Conservation (phyloP, 2,888 invertebrate genomes). For the Helleia helle region DNA sequence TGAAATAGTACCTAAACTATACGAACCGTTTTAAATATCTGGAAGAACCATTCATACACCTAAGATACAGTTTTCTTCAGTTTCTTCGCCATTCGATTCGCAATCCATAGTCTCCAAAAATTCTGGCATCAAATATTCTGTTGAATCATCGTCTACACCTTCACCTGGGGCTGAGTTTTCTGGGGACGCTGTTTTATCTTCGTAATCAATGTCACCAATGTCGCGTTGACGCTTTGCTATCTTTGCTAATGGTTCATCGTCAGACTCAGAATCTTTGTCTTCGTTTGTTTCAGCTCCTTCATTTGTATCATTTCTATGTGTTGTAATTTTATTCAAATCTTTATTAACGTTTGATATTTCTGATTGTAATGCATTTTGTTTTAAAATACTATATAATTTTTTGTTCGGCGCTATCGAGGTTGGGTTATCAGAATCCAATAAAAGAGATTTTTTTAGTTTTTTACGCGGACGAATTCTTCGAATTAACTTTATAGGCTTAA, state of each 20-base stretch:
- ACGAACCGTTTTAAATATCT: too few relatives aligned
- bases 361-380: background rate
- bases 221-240: constrained; percentile 33
- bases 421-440: background rate
- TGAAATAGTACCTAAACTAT: too few relatives aligned
- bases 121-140: constrained; percentile 6
- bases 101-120: constrained; percentile 8
- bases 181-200: background rate
- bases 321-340: constrained; percentile 11
- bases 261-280: constrained; percentile 28
- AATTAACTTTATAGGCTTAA: constrained; percentile 2
- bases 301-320: background rate
- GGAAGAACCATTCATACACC: constrained; percentile 12
- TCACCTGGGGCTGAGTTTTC: background rate
- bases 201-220: constrained; percentile 1
- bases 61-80: constrained; percentile 18
- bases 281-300: constrained; percentile 3
- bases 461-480: background rate
- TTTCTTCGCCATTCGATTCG: constrained; percentile 5
- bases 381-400: background rate
- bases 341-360: background rate
- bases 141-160: background rate
- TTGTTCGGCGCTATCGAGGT: background rate
- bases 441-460: background rate
- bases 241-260: constrained; percentile 51